A percentile compares a stretch with the other conserved stretches of the same genome.
These are phyloP conservation scores for Australoheros scitulus DNA, from an alignment of 2,113 vertebrate genomes.

Conservation along the genomic window DNA sequence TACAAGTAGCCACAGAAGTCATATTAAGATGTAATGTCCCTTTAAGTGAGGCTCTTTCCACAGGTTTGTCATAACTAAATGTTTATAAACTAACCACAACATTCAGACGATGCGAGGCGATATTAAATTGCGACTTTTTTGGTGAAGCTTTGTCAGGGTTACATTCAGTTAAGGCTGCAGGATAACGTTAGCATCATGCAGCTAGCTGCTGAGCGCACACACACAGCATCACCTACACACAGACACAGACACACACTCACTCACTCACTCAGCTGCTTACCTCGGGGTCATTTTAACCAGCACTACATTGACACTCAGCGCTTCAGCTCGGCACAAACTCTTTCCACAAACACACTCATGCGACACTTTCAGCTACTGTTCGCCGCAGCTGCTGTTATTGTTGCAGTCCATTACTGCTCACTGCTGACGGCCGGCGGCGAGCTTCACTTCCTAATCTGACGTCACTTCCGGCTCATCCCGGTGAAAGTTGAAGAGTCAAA, in stretches of 20 bases:
- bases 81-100: not conserved
- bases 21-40: not conserved
- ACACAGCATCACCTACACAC: not conserved
- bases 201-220: conserved; percentile 28
- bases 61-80: not conserved
- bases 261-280: conserved; percentile 42
- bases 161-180: not conserved
- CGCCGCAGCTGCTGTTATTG: not conserved
- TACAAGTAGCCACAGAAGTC: not conserved
- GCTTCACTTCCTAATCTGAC: conserved; percentile 60
- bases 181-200: conserved; percentile 37
- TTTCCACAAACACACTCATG: not conserved
- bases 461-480: conserved; percentile 61
- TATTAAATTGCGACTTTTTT: not conserved
- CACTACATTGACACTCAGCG: not conserved
- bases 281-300: conserved; percentile 53
- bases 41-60: not conserved
- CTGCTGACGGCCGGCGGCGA: conserved; percentile 13
- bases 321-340: not conserved
- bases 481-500: conserved; percentile 14
- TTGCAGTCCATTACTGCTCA: conserved; percentile 11
- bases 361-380: not conserved
- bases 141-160: not conserved
- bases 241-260: not conserved
- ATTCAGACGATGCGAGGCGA: no score